Conservation (phyloP, 2,113 vertebrate genomes). For the Baryphthengus martii region DNA sequence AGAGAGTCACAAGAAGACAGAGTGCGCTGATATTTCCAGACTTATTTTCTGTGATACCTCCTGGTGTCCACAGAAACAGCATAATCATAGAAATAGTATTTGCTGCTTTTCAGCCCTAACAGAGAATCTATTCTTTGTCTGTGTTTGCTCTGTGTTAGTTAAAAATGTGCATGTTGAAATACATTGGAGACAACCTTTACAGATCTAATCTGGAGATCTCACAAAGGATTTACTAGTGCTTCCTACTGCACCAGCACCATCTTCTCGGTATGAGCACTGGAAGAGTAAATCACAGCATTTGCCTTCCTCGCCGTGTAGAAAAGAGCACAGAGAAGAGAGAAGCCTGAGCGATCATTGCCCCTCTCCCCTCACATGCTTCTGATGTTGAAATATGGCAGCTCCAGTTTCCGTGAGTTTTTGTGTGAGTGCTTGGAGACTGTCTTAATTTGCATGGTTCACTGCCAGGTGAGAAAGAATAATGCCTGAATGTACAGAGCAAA, state of each 20-base stretch:
- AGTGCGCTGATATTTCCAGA: neutral
- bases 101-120: neutral
- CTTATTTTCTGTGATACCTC: neutral
- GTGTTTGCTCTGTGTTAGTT: neutral
- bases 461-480: slow-evolving; percentile 46
- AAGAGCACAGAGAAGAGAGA: neutral
- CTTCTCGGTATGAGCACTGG: neutral
- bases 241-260: neutral
- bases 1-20: neutral
- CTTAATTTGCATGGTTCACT: slow-evolving; percentile 38
- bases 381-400: slow-evolving; percentile 23
- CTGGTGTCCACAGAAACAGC: neutral
- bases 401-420: neutral
- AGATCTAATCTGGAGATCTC: neutral
- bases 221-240: neutral
- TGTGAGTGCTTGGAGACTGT: neutral
- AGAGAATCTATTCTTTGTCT: neutral
- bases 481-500: slow-evolving; percentile 1
- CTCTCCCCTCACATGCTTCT: neutral
- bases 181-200: neutral
- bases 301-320: neutral
- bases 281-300: neutral
- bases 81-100: neutral
- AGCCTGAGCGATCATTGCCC: neutral
- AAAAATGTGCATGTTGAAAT: neutral